A percentile compares a stretch with the other conserved stretches of the same genome.
phyloP scores from a whole-genome alignment of 1,140 invertebrate species.

The Zaprionus vittiger region DNA sequence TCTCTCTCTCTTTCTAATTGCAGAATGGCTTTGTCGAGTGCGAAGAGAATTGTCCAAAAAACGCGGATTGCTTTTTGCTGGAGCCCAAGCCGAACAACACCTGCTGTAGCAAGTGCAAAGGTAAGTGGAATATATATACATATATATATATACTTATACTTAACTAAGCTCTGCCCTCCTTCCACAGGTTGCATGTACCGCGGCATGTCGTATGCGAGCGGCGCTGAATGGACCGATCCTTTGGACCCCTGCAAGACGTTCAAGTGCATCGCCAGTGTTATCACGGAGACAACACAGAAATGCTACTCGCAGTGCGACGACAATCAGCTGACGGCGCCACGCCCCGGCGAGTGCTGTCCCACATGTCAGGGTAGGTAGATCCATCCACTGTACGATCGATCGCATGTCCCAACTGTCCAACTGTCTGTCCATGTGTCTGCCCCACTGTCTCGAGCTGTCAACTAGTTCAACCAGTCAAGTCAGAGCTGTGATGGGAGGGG shows the following conservation, averaged over 20 bases:
- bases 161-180: slow-evolving; percentile 4
- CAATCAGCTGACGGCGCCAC: slow-evolving; percentile 87
- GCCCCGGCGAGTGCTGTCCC: slow-evolving; percentile 92
- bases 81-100: slow-evolving; percentile 86
- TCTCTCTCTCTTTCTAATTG: slow-evolving; percentile 75
- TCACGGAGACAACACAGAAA: slow-evolving; percentile 91
- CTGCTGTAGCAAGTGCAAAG: slow-evolving; percentile 90
- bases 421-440: slow-evolving; percentile 29
- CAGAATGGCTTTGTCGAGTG: slow-evolving; percentile 92
- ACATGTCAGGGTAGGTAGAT: slow-evolving; percentile 89
- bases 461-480: slow-evolving; percentile 34
- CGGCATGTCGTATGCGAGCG: slow-evolving; percentile 89
- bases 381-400: neutral
- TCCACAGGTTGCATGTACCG: slow-evolving; percentile 90
- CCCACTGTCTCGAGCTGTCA: slow-evolving; percentile 27
- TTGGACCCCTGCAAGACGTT: slow-evolving; percentile 89
- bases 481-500: neutral
- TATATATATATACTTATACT: neutral
- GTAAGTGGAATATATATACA: slow-evolving; percentile 79
- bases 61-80: slow-evolving; percentile 89
- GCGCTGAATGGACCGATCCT: slow-evolving; percentile 90
- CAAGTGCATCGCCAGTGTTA: slow-evolving; percentile 92
- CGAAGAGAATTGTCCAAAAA: slow-evolving; percentile 87
- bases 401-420: slow-evolving; percentile 20
- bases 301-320: slow-evolving; percentile 93